These are phyloP conservation scores for Platyura marginata DNA, from an alignment of 1,140 invertebrate genomes.

Conservation along the genomic window DNA sequence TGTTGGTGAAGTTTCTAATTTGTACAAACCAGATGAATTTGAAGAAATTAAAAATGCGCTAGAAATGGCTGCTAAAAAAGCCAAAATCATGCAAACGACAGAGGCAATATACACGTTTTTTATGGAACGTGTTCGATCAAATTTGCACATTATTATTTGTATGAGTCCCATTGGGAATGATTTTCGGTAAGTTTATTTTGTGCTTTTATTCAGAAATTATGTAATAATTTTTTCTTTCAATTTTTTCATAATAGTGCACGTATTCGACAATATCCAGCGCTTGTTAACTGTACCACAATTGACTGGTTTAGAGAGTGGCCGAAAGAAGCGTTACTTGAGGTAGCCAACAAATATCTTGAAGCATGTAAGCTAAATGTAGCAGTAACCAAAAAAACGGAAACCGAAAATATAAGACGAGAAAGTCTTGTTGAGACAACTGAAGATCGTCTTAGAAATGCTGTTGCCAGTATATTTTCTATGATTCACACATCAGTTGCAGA, in stretches of 20 bases:
- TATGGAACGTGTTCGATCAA: constrained; percentile 50
- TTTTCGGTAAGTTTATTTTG: too few species aligned
- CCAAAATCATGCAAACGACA: constrained; percentile 40
- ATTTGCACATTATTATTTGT: constrained; percentile 65
- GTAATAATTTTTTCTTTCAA: too few species aligned
- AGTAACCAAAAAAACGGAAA: constrained; percentile 36
- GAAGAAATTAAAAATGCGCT: constrained; percentile 60
- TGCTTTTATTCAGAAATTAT: too few species aligned
- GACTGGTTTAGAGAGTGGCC: constrained; percentile 84
- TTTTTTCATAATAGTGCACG: too few species aligned
- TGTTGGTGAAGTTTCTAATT: constrained; percentile 65
- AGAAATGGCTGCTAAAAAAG: constrained; percentile 40
- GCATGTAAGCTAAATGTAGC: constrained; percentile 44
- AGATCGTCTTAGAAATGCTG: constrained; percentile 35
- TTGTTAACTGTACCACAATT: constrained; percentile 72
- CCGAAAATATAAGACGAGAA: constrained; percentile 24
- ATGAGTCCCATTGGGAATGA: constrained; percentile 71
- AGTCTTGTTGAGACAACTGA: constrained; percentile 32
- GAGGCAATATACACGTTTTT: constrained; percentile 54
- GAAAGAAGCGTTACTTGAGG: constrained; percentile 64
- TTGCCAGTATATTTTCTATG: constrained; percentile 51
- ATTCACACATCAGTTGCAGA: constrained; percentile 58
- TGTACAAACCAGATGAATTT: constrained; percentile 69
- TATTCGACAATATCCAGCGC: constrained; percentile 64
- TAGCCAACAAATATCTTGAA: constrained; percentile 49